Conservation (phyloP, 2,113 vertebrate genomes). For the Bothrops jararaca region DNA sequence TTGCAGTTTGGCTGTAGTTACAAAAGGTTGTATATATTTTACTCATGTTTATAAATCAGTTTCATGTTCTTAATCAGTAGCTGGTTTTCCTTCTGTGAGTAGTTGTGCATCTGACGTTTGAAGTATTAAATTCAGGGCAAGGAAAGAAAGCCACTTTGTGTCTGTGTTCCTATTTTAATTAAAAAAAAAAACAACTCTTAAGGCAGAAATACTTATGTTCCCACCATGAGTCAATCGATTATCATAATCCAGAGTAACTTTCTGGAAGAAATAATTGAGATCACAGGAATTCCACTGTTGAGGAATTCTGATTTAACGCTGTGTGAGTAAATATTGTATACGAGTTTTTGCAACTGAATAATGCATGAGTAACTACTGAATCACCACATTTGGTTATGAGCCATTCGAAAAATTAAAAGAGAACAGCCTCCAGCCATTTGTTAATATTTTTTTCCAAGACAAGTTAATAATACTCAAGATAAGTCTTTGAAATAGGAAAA, state of each 20-base stretch:
- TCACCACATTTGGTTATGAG: conserved; percentile 27
- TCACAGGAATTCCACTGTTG: background rate
- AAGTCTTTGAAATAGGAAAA: background rate
- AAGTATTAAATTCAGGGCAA: background rate
- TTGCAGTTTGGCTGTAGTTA: background rate
- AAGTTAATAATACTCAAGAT: background rate
- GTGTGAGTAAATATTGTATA: conserved; percentile 6
- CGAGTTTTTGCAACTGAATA: background rate
- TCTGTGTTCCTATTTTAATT: background rate
- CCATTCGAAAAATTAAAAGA: conserved; percentile 1
- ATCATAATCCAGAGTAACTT: background rate
- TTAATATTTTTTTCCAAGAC: background rate
- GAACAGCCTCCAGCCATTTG: background rate
- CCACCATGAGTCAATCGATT: background rate
- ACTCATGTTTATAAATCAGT: background rate
- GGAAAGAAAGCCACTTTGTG: background rate
- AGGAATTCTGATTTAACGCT: conserved; percentile 2
- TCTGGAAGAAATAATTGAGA: background rate
- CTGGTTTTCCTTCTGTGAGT: background rate
- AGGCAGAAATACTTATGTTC: background rate
- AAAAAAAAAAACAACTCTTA: background rate
- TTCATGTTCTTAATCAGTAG: background rate
- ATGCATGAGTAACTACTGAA: conserved; percentile 11
- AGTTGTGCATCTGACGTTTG: background rate
- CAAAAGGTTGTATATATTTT: background rate